Percentiles rank a stretch among this genome's conserved stretches.
phyloP scores from a whole-genome alignment of 1,140 invertebrate genomes.

The Spodoptera frugiperda region DNA sequence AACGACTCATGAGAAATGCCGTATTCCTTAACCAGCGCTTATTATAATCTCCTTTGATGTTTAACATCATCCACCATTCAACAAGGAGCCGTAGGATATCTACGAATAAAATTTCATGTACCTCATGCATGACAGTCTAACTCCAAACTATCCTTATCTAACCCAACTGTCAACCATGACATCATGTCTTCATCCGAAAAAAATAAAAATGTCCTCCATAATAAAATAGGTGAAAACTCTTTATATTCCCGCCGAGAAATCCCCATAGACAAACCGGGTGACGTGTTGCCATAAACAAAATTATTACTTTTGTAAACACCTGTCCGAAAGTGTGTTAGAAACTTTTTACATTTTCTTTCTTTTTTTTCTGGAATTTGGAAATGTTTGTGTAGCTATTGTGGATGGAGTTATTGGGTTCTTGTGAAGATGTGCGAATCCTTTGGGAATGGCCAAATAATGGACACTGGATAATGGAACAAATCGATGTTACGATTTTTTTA shows the following conservation, averaged over 20 bases:
- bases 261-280: constrained; percentile 17
- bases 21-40: no score
- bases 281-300: constrained; percentile 28
- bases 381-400: neutral
- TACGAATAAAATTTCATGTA: neutral
- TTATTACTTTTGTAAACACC: constrained; percentile 34
- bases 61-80: no score
- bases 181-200: constrained; percentile 1
- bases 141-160: neutral
- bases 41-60: no score
- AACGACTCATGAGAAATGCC: no score
- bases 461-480: no score
- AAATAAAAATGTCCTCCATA: constrained; percentile 10
- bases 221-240: constrained; percentile 3
- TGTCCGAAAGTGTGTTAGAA: constrained; percentile 24
- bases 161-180: neutral
- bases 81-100: neutral
- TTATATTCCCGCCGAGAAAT: neutral
- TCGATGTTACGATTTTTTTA: no score
- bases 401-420: neutral
- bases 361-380: neutral
- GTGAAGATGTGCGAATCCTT: neutral
- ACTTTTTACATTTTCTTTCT: constrained; percentile 16
- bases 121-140: neutral
- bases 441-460: neutral